Base-by-base conservation (phyloP, 2,888 invertebrate species). In the Sturmia bella region DNA sequence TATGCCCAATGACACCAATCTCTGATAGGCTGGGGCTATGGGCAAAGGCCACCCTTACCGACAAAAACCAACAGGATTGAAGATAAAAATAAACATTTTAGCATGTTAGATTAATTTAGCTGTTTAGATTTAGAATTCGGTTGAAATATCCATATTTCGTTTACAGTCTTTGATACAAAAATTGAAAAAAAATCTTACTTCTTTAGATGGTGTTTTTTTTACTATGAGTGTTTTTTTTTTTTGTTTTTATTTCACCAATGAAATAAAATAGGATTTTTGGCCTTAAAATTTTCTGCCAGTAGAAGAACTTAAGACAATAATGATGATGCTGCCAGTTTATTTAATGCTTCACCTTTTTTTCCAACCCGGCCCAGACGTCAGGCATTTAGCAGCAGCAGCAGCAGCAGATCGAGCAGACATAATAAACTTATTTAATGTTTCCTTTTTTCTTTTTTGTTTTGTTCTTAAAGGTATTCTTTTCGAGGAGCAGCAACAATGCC, bases 361-460 rank as follows among this genome's bases (percentile, higher is more conserved):
- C 9, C 1, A 32, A 9, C 17, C 45, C 7, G 54, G 32, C 6
- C 52, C 76, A 76, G 61, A 69, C 68, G 11, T 61, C 45, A 69
- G 54, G 43, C 75, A 19, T 54, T 37, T 61, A 69, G 27, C 76
- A 76, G 68, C 76, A 76, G 37, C 52, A 68, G 61, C 68, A 69
- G 19, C 76, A 76, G 68, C 76, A 76, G 37, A 61, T 76, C 61
- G 61, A 69, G 45, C 63, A 74, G 64, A 74, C 69, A 70, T 77
- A 77, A 70, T 77, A 77, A 68, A 70, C 69, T 77, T 70, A 70
- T 68, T 73, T 69, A 39, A 61, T 69, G 69, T 45, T 69, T 59
- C 43, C 56, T 50, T 41, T 27, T 27, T 27, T n/a, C n/a, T 3
- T 27, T 27, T 3, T 6, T 32, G 32, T 32, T 32, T 3, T 7